These are phyloP conservation scores for Grammomys surdaster DNA, from an alignment of 2,113 vertebrate species.

Conservation along the genomic window DNA sequence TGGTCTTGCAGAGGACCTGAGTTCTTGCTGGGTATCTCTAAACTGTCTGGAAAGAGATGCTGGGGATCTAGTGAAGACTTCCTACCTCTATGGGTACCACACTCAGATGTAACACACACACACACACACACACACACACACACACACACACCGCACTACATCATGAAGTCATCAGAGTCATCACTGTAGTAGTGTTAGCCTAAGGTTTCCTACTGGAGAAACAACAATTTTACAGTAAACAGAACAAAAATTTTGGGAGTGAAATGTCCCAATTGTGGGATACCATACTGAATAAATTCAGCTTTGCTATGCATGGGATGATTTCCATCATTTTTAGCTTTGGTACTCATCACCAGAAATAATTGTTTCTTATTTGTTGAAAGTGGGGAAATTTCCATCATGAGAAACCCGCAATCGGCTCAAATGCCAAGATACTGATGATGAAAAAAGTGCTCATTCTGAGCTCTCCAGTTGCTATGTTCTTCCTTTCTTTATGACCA, in stretches of 20 bases:
- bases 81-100: neutral
- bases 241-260: neutral
- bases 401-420: neutral
- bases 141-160: neutral
- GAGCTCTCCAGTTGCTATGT: neutral
- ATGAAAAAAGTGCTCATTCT: neutral
- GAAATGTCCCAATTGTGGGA: too few relatives aligned
- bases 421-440: neutral
- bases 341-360: neutral
- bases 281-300: neutral
- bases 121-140: too few relatives aligned
- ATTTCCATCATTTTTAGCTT: neutral
- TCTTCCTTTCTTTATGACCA: neutral
- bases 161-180: neutral
- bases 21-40: too few relatives aligned
- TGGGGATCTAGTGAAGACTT: neutral
- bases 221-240: too few relatives aligned
- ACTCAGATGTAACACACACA: neutral
- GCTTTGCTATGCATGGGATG: neutral
- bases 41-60: neutral
- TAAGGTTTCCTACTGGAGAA: neutral
- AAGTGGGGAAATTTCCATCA: neutral
- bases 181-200: rapidly evolving
- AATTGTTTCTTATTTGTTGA: neutral
- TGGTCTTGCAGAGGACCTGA: neutral